Base-by-base conservation (phyloP, 1,140 invertebrate genomes). In the Papilio polyxenes region DNA sequence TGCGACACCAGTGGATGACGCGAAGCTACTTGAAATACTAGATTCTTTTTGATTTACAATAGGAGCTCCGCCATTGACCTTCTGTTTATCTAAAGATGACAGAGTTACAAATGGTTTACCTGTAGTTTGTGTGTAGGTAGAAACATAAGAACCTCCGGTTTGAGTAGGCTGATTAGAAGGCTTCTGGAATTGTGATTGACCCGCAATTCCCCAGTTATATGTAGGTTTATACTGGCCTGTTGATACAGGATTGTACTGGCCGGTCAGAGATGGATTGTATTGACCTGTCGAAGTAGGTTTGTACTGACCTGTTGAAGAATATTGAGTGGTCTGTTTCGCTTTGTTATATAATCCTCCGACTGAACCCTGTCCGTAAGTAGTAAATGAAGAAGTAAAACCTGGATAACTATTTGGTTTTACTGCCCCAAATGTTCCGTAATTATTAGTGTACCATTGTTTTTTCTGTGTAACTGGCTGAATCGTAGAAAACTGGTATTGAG, bases 261-360 rank as follows among this genome's bases (percentile, higher is more conserved):
- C 23, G n/a, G 75, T 77, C 4, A 23, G 49, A 51, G 48, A 72
- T 72, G 65, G 65, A 72, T 37, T 72, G 31, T 72, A 72, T 49
- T 75, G 74, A 75, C 37, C 74, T 37, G 44, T 44, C 20, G n/a
- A 49, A 48, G 44, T 75, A 20, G 75, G 75, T 77, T 77, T 77
- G 48, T 31, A 77, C 7, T 77, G 75, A 53, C 20, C 20, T 23
- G 75, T 77, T 31, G 75, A 49, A 51, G 48, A 13, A 77, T 51
- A 77, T 31, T 77, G 75, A 77, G 40, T 75, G 23, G 49, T 77
- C 31, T 77, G 75, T 56, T 77, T 77, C 23, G 48, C 56, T 77
- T 77, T 77, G 17, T 77, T 49, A 53, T 77, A 53, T 72, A 72
- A 72, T 72, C 65, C 65, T 15, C 23, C 65, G 37, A 40, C 65